Conservation (phyloP, 1,140 invertebrate genomes). For the Neodiprion virginianus region DNA sequence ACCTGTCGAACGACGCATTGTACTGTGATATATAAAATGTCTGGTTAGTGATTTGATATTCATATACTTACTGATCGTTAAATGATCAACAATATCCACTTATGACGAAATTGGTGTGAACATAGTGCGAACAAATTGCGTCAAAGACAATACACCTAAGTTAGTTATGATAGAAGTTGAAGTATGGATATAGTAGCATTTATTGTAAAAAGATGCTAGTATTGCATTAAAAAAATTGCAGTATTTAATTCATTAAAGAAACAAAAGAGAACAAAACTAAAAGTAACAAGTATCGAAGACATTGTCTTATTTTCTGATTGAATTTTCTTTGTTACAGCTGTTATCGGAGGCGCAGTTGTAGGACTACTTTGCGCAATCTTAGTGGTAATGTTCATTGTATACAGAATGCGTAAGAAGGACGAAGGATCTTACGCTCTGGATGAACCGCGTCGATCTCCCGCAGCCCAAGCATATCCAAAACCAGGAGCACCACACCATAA, state of each 20-base stretch:
- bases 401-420: conserved; percentile 99
- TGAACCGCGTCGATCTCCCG: conserved; percentile 93
- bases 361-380: conserved; percentile 96
- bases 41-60: background rate
- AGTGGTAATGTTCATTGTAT: conserved; percentile 99
- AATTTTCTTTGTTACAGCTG: conserved; percentile 73
- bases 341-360: conserved; percentile 97
- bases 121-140: too few species aligned
- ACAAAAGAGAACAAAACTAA: background rate
- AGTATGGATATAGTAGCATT: too few species aligned
- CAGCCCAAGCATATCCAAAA: conserved; percentile 88
- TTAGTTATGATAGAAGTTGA: too few species aligned
- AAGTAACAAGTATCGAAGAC: background rate
- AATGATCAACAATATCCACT: too few species aligned
- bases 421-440: conserved; percentile 98
- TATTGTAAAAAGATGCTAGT: too few species aligned
- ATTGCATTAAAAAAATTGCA: background rate
- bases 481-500: conserved; percentile 76
- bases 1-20: background rate
- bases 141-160: too few species aligned
- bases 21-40: background rate
- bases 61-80: background rate
- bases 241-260: background rate
- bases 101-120: too few species aligned
- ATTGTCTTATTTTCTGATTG: background rate